Base-by-base conservation (phyloP, 2,888 invertebrate genomes). In the Metellina segmentata region DNA sequence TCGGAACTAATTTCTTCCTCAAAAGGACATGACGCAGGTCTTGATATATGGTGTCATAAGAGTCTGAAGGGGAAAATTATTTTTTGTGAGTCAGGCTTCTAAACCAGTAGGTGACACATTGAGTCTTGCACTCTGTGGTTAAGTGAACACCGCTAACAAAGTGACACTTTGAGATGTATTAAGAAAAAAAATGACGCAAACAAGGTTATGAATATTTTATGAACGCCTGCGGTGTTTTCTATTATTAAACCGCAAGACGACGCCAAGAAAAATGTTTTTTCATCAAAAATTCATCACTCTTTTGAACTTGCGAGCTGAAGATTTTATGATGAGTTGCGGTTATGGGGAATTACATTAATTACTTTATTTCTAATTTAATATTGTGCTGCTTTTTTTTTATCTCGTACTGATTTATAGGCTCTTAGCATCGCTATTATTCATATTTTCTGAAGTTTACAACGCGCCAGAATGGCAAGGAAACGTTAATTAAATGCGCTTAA, bases 131-230 rank as follows among this genome's bases (percentile, higher is more conserved):
- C 70, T 86, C 70, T 86, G 70, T 86, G 78, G 69, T 86, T 78
- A 86, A 86, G 69, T 86, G 78, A 86, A 78, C 70, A 86, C 70
- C 9, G 70, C 51, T 71, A 78, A 11, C 49, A 48, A 49, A 86
- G 86, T 86, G 86, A 86, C 86, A 86, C 51, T 70, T 77, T 69
- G 61, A 77, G 51, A 78, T 70, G 77, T 78, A 86, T 86, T 86
- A 86, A 82, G 70, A 77, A 86, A 85, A n/a, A 78, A 70, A 86
- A 86, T n/a, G 74, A 69, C 86, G 70, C 69, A 86, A 86, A 78
- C 86, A 78, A 78, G 69, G 86, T 77, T 86, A 86, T 86, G 86
- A 86, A 86, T 86, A 86, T 86, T 86, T 86, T 86, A 86, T 86
- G 78, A 86, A 70, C 86, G 49, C 86, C 78, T 48, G 51, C 49